Evolutionary conservation across 2,888 invertebrate species (phyloP).

Genomic region (Erynnis tages): DNA sequence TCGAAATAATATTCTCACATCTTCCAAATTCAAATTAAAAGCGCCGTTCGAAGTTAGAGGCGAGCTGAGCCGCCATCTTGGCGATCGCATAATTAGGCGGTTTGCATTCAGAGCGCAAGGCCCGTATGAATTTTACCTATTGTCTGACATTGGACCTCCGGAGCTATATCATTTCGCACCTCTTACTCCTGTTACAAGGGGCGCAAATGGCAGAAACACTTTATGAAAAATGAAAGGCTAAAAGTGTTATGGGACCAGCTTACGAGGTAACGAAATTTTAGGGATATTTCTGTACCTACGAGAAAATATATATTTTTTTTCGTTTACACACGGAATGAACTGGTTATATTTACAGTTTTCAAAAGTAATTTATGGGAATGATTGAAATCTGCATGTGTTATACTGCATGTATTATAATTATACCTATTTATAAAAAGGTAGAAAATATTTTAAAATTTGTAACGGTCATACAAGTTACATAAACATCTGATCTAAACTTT

Average conservation of each 20-base stretch:
- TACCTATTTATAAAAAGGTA: too few relatives aligned
- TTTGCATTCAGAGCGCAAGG: slow-evolving; percentile 71
- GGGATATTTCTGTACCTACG: slow-evolving; percentile 3
- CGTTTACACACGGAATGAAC: too few relatives aligned
- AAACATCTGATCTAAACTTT: too few relatives aligned
- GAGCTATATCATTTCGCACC: slow-evolving; percentile 79
- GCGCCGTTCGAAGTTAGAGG: slow-evolving; percentile 39
- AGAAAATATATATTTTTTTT: too few relatives aligned
- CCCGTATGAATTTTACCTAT: slow-evolving; percentile 79
- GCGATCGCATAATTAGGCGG: slow-evolving; percentile 68
- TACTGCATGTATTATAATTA: too few relatives aligned
- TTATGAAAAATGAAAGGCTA: slow-evolving; percentile 62
- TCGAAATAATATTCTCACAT: slow-evolving; percentile 29
- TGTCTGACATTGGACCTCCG: slow-evolving; percentile 79
- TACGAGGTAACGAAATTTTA: slow-evolving; percentile 9
- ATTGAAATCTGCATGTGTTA: too few relatives aligned
- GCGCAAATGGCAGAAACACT: slow-evolving; percentile 48
- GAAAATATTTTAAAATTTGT: too few relatives aligned
- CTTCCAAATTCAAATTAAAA: slow-evolving; percentile 44
- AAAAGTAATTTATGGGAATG: too few relatives aligned
- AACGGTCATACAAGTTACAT: too few relatives aligned
- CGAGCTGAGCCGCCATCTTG: slow-evolving; percentile 65
- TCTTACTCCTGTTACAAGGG: slow-evolving; percentile 48
- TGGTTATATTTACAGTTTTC: too few relatives aligned
- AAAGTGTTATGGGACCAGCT: slow-evolving; percentile 28